Conservation (phyloP, 1,140 invertebrate species). For the Pseudoatta argentina region DNA sequence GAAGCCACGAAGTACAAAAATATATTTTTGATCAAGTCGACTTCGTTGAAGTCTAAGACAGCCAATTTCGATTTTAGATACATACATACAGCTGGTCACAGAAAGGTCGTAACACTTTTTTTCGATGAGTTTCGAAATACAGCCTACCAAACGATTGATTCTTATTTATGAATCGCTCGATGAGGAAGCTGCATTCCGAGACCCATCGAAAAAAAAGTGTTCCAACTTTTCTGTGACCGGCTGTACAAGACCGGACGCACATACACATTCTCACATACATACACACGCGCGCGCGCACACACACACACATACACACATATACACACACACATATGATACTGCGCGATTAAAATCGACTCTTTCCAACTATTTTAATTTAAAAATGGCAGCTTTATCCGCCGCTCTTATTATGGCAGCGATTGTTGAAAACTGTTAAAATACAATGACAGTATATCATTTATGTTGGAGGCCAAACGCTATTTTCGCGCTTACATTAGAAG, state of each 20-base stretch:
- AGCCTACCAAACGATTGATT: too few relatives aligned
- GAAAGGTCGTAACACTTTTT: too few relatives aligned
- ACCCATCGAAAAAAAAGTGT: too few relatives aligned
- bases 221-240: too few relatives aligned
- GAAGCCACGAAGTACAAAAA: slow-evolving; percentile 50
- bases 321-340: neutral
- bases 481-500: slow-evolving; percentile 31
- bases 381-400: slow-evolving; percentile 42
- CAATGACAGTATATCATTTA: slow-evolving; percentile 33
- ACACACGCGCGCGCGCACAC: neutral
- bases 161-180: too few relatives aligned
- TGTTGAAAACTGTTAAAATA: slow-evolving; percentile 10
- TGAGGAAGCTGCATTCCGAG: too few relatives aligned
- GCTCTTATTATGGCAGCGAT: slow-evolving; percentile 25
- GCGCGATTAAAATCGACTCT: slow-evolving; percentile 52
- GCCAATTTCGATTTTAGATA: slow-evolving; percentile 11
- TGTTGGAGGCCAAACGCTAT: slow-evolving; percentile 37
- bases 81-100: neutral
- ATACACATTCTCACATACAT: too few relatives aligned
- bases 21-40: slow-evolving; percentile 46
- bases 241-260: too few relatives aligned
- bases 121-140: too few relatives aligned
- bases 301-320: neutral
- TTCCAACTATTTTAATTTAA: slow-evolving; percentile 62
- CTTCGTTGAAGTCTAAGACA: neutral